Conservation (phyloP, 2,113 vertebrate genomes). For the Plecturocebus donacophilus region DNA sequence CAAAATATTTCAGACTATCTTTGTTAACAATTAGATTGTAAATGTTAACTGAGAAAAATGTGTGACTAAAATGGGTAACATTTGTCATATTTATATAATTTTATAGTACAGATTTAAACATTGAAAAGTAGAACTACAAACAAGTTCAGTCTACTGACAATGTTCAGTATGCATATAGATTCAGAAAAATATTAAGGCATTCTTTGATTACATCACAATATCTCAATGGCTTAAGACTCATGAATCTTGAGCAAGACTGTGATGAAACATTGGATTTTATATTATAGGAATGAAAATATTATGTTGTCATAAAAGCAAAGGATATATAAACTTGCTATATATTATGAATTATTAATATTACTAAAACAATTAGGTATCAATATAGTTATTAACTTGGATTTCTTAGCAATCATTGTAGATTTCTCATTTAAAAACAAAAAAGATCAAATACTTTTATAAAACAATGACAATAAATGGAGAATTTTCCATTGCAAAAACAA, state of each 20-base stretch:
- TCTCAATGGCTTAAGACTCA: neutral
- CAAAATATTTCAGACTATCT: neutral
- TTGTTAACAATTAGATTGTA: neutral
- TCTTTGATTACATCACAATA: neutral
- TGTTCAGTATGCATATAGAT: neutral
- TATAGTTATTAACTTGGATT: neutral
- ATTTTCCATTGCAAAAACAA: neutral
- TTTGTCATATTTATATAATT: neutral
- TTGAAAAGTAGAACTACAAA: neutral
- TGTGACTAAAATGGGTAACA: neutral
- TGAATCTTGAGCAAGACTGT: neutral
- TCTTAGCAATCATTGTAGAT: neutral
- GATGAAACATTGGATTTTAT: neutral
- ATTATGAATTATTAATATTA: neutral
- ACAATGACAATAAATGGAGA: neutral
- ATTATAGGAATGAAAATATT: neutral
- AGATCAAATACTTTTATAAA: constrained; percentile 1
- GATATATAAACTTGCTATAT: neutral
- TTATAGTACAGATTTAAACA: neutral
- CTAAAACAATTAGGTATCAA: neutral
- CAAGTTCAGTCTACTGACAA: neutral
- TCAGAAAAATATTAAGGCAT: neutral
- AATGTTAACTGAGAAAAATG: neutral
- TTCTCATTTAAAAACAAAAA: constrained; percentile 34
- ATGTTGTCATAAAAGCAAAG: neutral